Percentiles rank a stretch among this genome's conserved stretches.
phyloP scores from a whole-genome alignment of 1,140 invertebrate genomes.

The Pseudomyrmex cubaensis region DNA sequence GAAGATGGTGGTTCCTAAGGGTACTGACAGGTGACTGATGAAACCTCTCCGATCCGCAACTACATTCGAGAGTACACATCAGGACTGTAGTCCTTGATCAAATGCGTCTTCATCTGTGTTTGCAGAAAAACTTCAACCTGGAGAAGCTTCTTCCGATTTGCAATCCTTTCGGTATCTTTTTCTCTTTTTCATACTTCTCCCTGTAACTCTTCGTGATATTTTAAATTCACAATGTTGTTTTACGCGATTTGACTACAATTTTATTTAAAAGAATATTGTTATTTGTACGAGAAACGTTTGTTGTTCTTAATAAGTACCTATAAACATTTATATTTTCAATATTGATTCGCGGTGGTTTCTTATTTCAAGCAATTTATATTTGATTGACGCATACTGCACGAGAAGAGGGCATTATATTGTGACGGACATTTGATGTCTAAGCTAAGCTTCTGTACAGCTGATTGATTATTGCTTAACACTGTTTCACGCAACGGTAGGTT shows the following conservation, averaged over 20 bases:
- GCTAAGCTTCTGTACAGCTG: slow-evolving; percentile 56
- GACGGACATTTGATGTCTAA: slow-evolving; percentile 67
- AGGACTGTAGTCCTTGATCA: slow-evolving; percentile 47
- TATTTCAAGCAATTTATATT: neutral
- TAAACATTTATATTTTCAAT: no score
- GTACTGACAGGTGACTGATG: slow-evolving; percentile 77
- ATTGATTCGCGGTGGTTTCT: neutral
- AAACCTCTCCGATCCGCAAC: slow-evolving; percentile 63
- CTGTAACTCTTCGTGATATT: neutral
- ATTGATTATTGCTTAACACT: slow-evolving; percentile 73
- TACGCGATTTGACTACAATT: neutral
- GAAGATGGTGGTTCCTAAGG: slow-evolving; percentile 61
- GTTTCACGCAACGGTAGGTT: slow-evolving; percentile 60
- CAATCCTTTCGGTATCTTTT: neutral
- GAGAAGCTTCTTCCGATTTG: slow-evolving; percentile 5
- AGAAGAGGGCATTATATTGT: slow-evolving; percentile 6
- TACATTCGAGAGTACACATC: slow-evolving; percentile 29
- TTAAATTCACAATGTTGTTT: neutral
- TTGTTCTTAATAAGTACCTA: no score
- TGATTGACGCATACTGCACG: neutral
- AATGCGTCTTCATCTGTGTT: slow-evolving; percentile 32
- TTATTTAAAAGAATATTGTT: neutral
- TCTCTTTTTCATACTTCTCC: slow-evolving; percentile 19
- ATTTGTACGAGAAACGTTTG: neutral
- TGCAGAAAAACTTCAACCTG: slow-evolving; percentile 5